Percentiles rank a stretch among this genome's conserved stretches.
phyloP scores from a whole-genome alignment of 1,140 invertebrate genomes.

The Diorhabda sublineata region DNA sequence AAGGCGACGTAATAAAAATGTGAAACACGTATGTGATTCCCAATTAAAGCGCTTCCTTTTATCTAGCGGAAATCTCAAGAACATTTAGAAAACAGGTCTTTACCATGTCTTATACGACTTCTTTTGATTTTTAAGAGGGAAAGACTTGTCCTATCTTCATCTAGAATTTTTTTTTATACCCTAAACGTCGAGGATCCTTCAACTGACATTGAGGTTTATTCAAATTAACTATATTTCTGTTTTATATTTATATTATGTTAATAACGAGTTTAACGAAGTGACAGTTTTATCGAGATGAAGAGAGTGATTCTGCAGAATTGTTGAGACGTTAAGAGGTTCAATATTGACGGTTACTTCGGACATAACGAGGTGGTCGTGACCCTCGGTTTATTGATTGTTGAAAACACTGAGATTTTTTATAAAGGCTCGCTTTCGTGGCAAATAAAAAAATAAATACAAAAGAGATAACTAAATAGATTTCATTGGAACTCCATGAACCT shows the following conservation, averaged over 20 bases:
- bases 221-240: neutral
- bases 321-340: neutral
- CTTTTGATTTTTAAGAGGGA: neutral
- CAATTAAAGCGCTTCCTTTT: neutral
- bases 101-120: neutral
- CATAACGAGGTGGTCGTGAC: neutral
- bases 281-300: neutral
- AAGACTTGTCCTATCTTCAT: neutral
- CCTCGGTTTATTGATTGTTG: too few relatives aligned
- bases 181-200: neutral
- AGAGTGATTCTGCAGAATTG: neutral
- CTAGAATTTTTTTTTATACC: neutral
- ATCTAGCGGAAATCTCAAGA: neutral
- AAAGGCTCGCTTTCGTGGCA: too few relatives aligned
- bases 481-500: too few relatives aligned
- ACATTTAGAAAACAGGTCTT: too few relatives aligned
- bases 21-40: neutral
- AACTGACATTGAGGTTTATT: neutral
- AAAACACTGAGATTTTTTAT: too few relatives aligned
- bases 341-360: neutral
- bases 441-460: too few relatives aligned
- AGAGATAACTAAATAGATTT: too few relatives aligned
- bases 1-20: too few relatives aligned
- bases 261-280: neutral
- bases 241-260: neutral